Conservation (phyloP, 2,797 vertebrate genomes). For the Lepilemur ruficaudatus region DNA sequence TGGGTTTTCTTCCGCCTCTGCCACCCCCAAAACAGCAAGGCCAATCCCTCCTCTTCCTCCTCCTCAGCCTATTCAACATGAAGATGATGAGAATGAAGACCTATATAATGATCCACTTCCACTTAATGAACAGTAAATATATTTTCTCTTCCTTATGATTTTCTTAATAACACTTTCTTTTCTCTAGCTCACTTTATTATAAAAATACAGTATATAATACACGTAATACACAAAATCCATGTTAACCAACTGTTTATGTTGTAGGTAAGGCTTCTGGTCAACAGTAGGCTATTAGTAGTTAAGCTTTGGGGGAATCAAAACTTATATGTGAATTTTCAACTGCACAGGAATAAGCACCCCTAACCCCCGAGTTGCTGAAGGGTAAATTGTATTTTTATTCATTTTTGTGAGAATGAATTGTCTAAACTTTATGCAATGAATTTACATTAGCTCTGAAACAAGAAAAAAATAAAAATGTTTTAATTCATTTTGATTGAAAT, state of each 20-base stretch:
- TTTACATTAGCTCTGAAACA: background rate
- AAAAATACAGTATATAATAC: background rate
- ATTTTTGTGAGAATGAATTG: background rate
- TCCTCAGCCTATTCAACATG: background rate
- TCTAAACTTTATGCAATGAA: background rate
- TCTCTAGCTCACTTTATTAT: background rate
- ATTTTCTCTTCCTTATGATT: background rate
- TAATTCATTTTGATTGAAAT: background rate
- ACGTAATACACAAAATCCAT: background rate
- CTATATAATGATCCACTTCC: background rate
- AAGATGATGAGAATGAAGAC: background rate
- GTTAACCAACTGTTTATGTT: background rate
- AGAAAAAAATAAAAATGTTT: background rate
- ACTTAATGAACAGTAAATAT: background rate
- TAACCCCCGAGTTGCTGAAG: background rate
- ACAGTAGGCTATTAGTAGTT: background rate
- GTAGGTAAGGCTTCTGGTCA: background rate
- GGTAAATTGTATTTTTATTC: background rate
- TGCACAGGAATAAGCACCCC: background rate
- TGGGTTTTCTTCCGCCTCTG: background rate
- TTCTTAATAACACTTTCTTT: background rate
- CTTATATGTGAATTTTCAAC: background rate
- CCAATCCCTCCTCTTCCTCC: background rate
- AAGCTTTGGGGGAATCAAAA: background rate
- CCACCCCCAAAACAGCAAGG: background rate